Base-by-base conservation (phyloP, 64 coral and sea anemone genomes). In the Pocillopora damicornis region DNA sequence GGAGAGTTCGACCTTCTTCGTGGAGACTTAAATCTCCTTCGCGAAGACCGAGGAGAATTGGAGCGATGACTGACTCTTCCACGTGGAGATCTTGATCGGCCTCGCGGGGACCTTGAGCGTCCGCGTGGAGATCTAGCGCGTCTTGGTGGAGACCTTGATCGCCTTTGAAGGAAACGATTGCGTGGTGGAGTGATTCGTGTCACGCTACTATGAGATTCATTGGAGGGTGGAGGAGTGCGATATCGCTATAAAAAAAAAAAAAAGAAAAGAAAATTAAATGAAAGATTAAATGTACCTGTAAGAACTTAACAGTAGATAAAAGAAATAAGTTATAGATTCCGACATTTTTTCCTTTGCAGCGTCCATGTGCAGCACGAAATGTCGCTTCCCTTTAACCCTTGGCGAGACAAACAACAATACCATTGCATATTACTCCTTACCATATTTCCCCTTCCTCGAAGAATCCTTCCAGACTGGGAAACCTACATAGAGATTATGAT, bases 141-240 rank as follows among this genome's bases (percentile, higher is more conserved):
- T 36, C 78, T 25, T 80, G 22, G 77, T 13, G 78, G 78, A 62
- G 78, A 80, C 23, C n/a, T 63, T 16, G 78, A 80, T 15, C 78
- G 78, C 11, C 35, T 75, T 80, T n/a, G 23, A 80, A 63, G 9
- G 16, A 36, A 36, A 63, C 59, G 60, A 26, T 60, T 23, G 10
- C 66, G 2, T 63, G 76, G 57, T 59, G 76, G 56, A 23, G 76
- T 79, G 2, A 20, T 11, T 16, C 76, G 76, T 9, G 7, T 60
- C 59, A 11, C 22, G 60, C 15, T 60, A 30, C 36, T 62, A 34
- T 26, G 59, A 0, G 58, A 7, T 62, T 63, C 78, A 62, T 63
- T 80, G 62, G 64, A 77, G 11, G 89, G 89, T 13, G 89, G 89
- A 45, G 89, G 89, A 13, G 89, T 91, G 22, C 89, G 79, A 37